Evolutionary conservation across 1,140 invertebrate genomes (phyloP), one percentile per base, ranked within the genome.

Genomic region (Trigoniulus corallinus): DNA sequence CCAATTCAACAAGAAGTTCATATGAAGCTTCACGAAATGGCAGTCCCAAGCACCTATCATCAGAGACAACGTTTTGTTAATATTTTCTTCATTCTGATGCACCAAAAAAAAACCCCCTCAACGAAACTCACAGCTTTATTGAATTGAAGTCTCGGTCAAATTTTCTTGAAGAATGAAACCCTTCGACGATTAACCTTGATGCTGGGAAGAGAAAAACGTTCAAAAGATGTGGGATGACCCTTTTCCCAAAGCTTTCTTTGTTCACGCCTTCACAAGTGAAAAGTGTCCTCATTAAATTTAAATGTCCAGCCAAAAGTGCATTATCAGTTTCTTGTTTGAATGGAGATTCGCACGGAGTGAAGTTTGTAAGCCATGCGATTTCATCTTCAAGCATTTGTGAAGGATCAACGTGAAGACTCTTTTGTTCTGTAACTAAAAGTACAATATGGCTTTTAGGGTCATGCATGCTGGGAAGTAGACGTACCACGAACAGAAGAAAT

Each of bases 141-240:
- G n/a, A n/a, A n/a, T n/a, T n/a, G n/a, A n/a, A n/a, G n/a, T n/a
- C n/a, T n/a, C n/a, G n/a, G n/a, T n/a, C n/a, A n/a, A n/a, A n/a
- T n/a, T 56, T 47, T 27, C 57, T 59, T 48, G 29, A 1, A 18
- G 62, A 60, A 53, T 63, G 58, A 20, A 40, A 41, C 51, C 61
- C 64, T 49, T 66, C 63, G 56, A 64, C 59, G 51, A 72, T 70
- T 12, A 71, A 54, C 39, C 68, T 66, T 3, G 71, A 70, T 13
- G 71, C 70, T 34, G 72, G 72, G 54, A 74, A 73, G 49, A 74
- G 57, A 57, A 71, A 73, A 48, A 70, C 62, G 55, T 64, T 56
- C 3, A 73, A 57, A 21, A 74, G 54, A 24, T 69, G 64, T 43
- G 64, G 61, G 20, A 72, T 64, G 23, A 73, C 54, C 18, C 55